A percentile compares a stretch with the other conserved stretches of the same genome.
phyloP scores from a whole-genome alignment of 2,888 invertebrate species.

The Morpho deidamia region DNA sequence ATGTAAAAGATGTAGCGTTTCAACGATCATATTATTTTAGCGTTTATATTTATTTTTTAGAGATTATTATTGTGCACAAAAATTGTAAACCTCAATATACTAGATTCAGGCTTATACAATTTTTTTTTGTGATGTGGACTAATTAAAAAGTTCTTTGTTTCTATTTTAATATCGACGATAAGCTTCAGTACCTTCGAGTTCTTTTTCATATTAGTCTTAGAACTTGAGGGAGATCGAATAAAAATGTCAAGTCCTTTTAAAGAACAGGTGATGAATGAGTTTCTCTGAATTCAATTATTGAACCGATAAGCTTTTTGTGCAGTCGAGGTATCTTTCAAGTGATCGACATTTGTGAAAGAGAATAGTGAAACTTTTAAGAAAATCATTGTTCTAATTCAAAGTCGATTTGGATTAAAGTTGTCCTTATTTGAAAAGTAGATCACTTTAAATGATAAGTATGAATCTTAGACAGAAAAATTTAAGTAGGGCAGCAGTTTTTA shows the following conservation, averaged over 20 bases:
- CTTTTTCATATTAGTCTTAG: conserved; percentile 3
- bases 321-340: conserved; percentile 23
- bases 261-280: conserved; percentile 24
- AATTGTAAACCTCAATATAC: too few species aligned
- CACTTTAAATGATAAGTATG: too few species aligned
- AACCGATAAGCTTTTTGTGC: conserved; percentile 23
- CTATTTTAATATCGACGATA: too few species aligned
- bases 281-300: conserved; percentile 27
- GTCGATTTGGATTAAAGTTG: not conserved
- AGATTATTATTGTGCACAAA: not conserved
- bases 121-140: too few species aligned
- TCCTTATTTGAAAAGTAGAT: too few species aligned
- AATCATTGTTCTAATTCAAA: not conserved
- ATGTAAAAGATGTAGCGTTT: not conserved
- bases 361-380: conserved; percentile 16
- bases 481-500: too few species aligned
- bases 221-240: conserved; percentile 12
- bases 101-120: too few species aligned
- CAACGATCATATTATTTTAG: not conserved
- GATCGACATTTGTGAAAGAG: conserved; percentile 9
- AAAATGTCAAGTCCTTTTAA: conserved; percentile 16
- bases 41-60: not conserved
- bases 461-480: too few species aligned
- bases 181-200: not conserved
- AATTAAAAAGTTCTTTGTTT: too few species aligned